Evolutionary conservation across 2,888 invertebrate species (phyloP), one percentile per base, ranked within the genome.

Genomic region (Frankliniella intonsa): DNA sequence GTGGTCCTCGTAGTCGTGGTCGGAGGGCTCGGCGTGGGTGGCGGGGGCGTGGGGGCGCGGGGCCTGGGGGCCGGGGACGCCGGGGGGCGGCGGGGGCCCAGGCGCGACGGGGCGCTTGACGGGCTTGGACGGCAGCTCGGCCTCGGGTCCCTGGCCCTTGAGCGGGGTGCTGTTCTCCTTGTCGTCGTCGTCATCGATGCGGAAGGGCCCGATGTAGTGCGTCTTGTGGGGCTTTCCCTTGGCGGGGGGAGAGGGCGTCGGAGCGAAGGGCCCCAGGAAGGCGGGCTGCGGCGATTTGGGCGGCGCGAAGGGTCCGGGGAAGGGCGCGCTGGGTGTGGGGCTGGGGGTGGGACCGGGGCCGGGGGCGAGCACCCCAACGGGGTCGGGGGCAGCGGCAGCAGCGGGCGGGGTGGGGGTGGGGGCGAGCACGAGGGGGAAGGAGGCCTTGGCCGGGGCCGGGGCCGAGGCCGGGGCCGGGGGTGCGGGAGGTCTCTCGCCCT

Each of bases 181-280:
- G 81, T 81, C 14, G 50, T 62, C 62, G 65, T 81, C n/a, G 65
- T 81, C 25, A 25, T 19, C 22, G 86, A 82, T 17, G 86, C 87
- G 7, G 87, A 87, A 83, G 86, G 87, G 80, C 87, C 87, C 17
- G 88, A 87, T 82, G 87, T 87, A 87, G 87, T 87, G 8, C 69
- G 69, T 69, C 69, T 69, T 69, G 69, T 69, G 69, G 22, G 82
- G 80, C 25, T 76, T 55, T 81, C 50, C 81, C 69, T 62, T n/a
- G 49, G 82, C 49, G 5, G 83, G 82, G 27, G 69, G 81, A 62
- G 69, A 10, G 38, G 65, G 82, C 50, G 82, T 50, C 14, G 80
- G 81, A n/a, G 51, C 55, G 22, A 82, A 81, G 25, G 82, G 82
- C 27, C 76, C 80, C 10, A 80, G 82, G 51, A 80, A 80, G 17